Conservation (phyloP, 23 tunicate species). For the Halocynthia aurantium region DNA sequence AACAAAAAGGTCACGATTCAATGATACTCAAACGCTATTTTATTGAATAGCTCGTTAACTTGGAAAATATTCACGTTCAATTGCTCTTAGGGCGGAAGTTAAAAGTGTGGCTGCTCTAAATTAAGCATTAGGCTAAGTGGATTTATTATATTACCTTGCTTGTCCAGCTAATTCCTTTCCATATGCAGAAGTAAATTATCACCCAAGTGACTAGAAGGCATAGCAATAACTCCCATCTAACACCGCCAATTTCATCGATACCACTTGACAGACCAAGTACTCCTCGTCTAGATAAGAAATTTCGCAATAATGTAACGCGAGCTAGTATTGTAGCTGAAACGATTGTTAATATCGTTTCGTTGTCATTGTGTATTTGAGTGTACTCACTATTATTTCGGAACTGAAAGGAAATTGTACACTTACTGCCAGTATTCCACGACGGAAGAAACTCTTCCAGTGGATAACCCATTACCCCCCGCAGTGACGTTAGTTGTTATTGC, state of each 20-base stretch:
- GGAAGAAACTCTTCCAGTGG: constrained; percentile 44
- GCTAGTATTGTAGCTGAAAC: background rate
- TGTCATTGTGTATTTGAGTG: background rate
- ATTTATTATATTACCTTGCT: constrained; percentile 59
- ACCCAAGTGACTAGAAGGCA: constrained; percentile 78
- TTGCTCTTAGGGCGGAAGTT: too few relatives aligned
- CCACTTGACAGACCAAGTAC: constrained; percentile 73
- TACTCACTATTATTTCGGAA: background rate
- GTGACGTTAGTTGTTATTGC: background rate
- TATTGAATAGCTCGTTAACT: background rate
- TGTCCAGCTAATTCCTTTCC: constrained; percentile 95
- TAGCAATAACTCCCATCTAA: constrained; percentile 69
- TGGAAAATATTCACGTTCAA: background rate
- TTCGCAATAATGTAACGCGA: background rate
- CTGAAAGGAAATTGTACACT: constrained; percentile 25
- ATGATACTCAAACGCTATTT: background rate
- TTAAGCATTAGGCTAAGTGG: background rate
- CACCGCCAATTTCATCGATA: constrained; percentile 47
- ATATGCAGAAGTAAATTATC: constrained; percentile 77
- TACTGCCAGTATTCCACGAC: constrained; percentile 86
- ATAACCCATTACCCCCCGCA: background rate
- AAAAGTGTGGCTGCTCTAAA: too few relatives aligned
- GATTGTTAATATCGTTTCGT: background rate
- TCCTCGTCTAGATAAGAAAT: constrained; percentile 37
- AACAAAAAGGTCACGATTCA: background rate